phyloP scores from a whole-genome alignment of 2,113 vertebrate genomes.

The Megaceryle torquata region DNA sequence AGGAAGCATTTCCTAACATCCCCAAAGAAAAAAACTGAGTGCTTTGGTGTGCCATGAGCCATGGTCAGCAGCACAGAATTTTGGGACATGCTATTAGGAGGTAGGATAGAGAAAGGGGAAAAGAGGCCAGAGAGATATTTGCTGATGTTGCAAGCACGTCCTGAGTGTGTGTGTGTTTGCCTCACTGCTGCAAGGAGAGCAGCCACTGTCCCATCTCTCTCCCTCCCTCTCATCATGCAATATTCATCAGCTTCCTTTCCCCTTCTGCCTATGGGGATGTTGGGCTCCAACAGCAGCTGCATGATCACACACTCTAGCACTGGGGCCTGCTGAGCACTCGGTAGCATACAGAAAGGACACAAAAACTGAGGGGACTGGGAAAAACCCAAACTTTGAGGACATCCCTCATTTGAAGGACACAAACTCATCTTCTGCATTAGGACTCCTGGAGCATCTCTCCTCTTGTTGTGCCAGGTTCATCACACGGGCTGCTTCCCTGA shows the following conservation, averaged over 20 bases:
- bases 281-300: not conserved
- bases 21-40: not conserved
- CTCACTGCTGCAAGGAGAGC: not conserved
- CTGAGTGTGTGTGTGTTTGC: not conserved
- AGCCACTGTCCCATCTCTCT: not conserved
- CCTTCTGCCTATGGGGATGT: not conserved
- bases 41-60: accelerated
- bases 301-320: not conserved
- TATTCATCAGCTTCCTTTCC: not conserved
- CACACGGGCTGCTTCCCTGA: not conserved
- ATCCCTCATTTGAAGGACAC: not conserved
- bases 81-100: not conserved
- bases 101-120: not conserved
- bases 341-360: not conserved
- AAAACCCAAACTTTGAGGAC: constrained; percentile 16
- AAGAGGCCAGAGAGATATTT: not conserved
- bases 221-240: not conserved
- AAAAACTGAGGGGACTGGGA: not conserved
- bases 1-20: not conserved
- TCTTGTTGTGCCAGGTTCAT: not conserved
- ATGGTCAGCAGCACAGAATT: not conserved
- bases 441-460: not conserved
- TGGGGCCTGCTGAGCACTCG: not conserved
- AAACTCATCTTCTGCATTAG: not conserved
- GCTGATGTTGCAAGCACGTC: not conserved